phyloP scores from a whole-genome alignment of 2,888 invertebrate genomes.

The Lordiphosa fenestrarum region DNA sequence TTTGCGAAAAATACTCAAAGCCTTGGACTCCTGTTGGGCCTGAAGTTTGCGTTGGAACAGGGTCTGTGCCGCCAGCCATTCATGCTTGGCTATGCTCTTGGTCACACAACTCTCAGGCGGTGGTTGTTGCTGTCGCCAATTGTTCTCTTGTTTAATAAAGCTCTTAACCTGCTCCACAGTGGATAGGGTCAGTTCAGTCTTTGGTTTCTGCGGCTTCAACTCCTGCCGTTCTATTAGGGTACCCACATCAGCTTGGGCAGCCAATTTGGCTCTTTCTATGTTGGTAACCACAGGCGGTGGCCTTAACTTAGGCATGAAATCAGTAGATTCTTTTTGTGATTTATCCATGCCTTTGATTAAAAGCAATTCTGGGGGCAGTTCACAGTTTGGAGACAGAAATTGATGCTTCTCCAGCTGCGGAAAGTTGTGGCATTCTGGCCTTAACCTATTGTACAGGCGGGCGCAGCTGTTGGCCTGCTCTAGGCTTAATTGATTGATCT shows the following conservation, averaged over 20 bases:
- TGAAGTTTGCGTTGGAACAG: slow-evolving; percentile 68
- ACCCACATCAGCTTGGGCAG: slow-evolving; percentile 59
- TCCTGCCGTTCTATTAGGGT: slow-evolving; percentile 31
- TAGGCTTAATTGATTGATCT: slow-evolving; percentile 60
- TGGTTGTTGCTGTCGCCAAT: slow-evolving; percentile 49
- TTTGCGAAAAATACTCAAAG: slow-evolving; percentile 73
- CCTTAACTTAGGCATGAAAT: slow-evolving; percentile 9
- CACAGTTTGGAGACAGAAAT: slow-evolving; percentile 41
- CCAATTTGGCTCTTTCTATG: slow-evolving; percentile 38
- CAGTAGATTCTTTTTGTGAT: slow-evolving; percentile 19
- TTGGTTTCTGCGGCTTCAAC: background rate
- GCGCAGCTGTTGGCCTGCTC: slow-evolving; percentile 54
- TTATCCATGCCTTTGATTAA: background rate
- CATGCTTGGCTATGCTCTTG: slow-evolving; percentile 64
- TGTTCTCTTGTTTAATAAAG: slow-evolving; percentile 70
- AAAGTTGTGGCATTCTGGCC: slow-evolving; percentile 52
- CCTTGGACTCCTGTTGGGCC: slow-evolving; percentile 62
- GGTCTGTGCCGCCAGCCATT: slow-evolving; percentile 74
- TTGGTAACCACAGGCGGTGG: slow-evolving; percentile 36
- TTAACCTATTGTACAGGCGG: slow-evolving; percentile 57
- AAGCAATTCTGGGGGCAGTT: slow-evolving; percentile 48
- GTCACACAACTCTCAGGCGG: slow-evolving; percentile 52
- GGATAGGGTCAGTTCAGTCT: slow-evolving; percentile 34
- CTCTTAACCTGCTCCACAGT: slow-evolving; percentile 63
- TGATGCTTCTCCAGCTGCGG: slow-evolving; percentile 54